Percentiles rank a stretch among this genome's conserved stretches.
phyloP scores from a whole-genome alignment of 2,888 invertebrate species.

The Pristionchus exspectatus region DNA sequence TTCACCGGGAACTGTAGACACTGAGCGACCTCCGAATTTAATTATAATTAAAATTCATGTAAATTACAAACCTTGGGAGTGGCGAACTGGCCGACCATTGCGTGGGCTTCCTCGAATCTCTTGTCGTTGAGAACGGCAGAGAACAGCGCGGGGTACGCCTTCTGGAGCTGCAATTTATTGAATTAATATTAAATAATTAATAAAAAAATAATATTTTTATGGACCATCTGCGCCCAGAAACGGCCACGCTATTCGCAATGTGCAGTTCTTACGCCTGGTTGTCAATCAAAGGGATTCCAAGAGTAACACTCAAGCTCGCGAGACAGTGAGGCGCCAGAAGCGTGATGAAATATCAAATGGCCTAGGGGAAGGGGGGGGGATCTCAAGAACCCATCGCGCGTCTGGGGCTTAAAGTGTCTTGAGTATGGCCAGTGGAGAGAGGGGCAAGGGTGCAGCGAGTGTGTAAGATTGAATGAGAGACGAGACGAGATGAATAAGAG shows the following conservation, averaged over 20 bases:
- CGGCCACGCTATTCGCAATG: not conserved
- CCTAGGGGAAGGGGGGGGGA: constrained; percentile 1
- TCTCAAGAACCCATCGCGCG: not conserved
- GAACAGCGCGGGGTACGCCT: constrained; percentile 61
- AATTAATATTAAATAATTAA: not conserved
- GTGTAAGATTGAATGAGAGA: constrained; percentile 28
- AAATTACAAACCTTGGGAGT: constrained; percentile 45
- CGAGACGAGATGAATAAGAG: not conserved
- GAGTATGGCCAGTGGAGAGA: constrained; percentile 24
- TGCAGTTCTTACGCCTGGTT: not conserved
- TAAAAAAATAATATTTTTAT: too few relatives aligned
- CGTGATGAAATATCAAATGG: not conserved
- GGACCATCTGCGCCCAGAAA: not conserved
- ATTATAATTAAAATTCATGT: not conserved
- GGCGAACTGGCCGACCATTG: constrained; percentile 63
- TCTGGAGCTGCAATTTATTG: constrained; percentile 61
- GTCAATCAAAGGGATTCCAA: not conserved
- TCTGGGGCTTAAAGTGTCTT: constrained; percentile 5
- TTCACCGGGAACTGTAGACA: too few relatives aligned
- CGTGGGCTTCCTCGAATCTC: constrained; percentile 62
- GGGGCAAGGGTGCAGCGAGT: constrained; percentile 2
- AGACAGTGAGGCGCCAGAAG: not conserved
- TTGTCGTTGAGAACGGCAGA: constrained; percentile 62
- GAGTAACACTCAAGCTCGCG: not conserved
- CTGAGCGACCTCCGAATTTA: too few relatives aligned